Base-by-base conservation (phyloP, 2,113 vertebrate species). In the Eidolon helvum region DNA sequence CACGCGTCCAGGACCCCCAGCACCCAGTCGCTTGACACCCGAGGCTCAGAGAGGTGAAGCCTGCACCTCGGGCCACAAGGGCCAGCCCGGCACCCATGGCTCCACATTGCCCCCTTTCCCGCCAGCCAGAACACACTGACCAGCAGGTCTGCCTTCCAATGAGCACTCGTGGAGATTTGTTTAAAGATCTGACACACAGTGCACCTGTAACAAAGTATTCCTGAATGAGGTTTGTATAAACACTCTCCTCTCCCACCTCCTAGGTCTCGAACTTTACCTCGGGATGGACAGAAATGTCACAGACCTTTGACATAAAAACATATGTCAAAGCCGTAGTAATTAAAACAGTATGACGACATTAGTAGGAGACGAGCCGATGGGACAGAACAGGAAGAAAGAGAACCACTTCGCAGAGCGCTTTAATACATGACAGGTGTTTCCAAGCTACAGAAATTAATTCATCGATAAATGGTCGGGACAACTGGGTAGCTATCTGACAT, bases 321-420 rank as follows among this genome's bases (percentile, higher is more conserved):
- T 2, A 16, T 9, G 18, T 11, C 50, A 30, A 18, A 71, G 28
- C 63, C 14, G 10, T 8, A 5, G 30, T 14, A 4, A 10, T 11
- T 12, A n/a, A 4, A 45, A 6, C 8, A 1, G 40, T 10, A 6
- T 10, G 35, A 38, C 1, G 3, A 10, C 0, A 35, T 14, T 50
- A 8, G 3, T 11, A 5, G 3, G 59, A 4, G n/a, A 26, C 3
- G 19, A 19, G n/a, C 0, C 0, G 21, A 1, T 0, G 45, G 74
- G n/a, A 9, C 19, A 14, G 30, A 7, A n/a, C 7, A 21, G 10
- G 21, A 8, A 14, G 4, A 40, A 14, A 9, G 4, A 45, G 35
- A 68, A 18, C 8, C 21, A 5, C 63, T 22, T 1, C 3, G 10
- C 5, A 2, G 7, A 5, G 55, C 15, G 14, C 48, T 6, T 38